A percentile compares a stretch with the other conserved stretches of the same genome.
Conservation (phyloP, 2,888 invertebrate species). For the Trichacis sp. region DNA sequence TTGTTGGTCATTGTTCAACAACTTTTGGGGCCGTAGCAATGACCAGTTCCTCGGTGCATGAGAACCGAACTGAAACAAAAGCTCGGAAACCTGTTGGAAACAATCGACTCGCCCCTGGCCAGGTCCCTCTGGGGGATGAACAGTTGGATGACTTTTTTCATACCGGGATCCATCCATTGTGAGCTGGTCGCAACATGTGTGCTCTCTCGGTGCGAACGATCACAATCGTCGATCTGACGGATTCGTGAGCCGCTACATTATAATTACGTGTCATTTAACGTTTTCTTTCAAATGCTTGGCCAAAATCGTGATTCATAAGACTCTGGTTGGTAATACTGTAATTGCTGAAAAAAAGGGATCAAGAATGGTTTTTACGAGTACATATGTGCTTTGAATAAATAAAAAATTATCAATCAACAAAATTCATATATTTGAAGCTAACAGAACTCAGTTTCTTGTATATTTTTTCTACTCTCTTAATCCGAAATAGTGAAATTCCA, state of each 20-base stretch:
- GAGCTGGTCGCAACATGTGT: conserved; percentile 62
- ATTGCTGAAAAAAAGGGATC: no score
- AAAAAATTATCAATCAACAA: no score
- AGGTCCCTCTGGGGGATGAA: conserved; percentile 58
- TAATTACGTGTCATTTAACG: conserved; percentile 1
- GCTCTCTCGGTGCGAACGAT: conserved; percentile 43
- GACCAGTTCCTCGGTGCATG: conserved; percentile 64
- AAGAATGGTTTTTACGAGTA: no score
- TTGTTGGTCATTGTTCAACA: conserved; percentile 65
- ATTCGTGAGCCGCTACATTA: conserved; percentile 11
- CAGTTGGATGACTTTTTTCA: conserved; percentile 66
- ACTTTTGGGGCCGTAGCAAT: conserved; percentile 60
- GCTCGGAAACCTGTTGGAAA: conserved; percentile 66
- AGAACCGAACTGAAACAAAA: conserved; percentile 66
- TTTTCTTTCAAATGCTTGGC: neutral
- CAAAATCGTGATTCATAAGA: neutral
- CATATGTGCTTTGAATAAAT: no score
- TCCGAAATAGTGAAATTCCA: no score
- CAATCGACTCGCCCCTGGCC: conserved; percentile 57
- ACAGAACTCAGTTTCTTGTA: no score
- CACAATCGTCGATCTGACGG: conserved; percentile 13
- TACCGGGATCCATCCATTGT: conserved; percentile 54
- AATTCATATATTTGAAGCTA: no score
- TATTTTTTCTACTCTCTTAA: no score
- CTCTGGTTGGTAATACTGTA: neutral